Base-by-base conservation (phyloP, 2,113 vertebrate species). In the Hymenochirus boettgeri region DNA sequence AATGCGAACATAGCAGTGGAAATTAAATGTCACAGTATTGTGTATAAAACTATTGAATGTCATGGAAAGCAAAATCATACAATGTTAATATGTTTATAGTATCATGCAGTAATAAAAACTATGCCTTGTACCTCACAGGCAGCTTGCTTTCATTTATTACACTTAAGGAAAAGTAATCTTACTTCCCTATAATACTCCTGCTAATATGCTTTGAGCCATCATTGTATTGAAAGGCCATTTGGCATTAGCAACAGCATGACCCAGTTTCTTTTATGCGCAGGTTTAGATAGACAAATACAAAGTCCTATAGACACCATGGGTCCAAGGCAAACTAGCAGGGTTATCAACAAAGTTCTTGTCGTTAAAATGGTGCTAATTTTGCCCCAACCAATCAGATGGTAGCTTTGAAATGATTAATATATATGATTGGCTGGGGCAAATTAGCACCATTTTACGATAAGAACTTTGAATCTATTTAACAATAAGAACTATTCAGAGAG, bases 111-210 rank as follows among this genome's bases (percentile, higher is more conserved):
- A 65, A 65, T 65, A 60, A 47, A n/a, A 37, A 50, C 27, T 65
- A 27, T 26, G 9, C 45, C 46, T 57, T 31, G 4, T n/a, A 37
- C 27, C 9, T 26, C 45, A 19, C 17, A 42, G 31, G 35, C 33
- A 59, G 37, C 53, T 37, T 67, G 65, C 56, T 45, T 56, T 52
- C 56, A 42, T 45, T 60, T 53, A 45, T 60, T 60, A 60, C 47
- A 59, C 57, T 69, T 69, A 60, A 69, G 65, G 37, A 69, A 58
- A 69, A 53, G 65, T 69, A 69, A 69, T 69, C 65, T 57, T 53
- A 57, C 64, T 66, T 52, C n/a, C 39, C 56, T 60, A 47, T 69
- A 69, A 69, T 69, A 53, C 56, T 60, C 65, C 1, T 33, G n/a
- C 31, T 60, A 69, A 69, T 69, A 56, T 60, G 25, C 65, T 69